phyloP scores from a whole-genome alignment of 2,113 vertebrate species.

The Eleginops maclovinus region DNA sequence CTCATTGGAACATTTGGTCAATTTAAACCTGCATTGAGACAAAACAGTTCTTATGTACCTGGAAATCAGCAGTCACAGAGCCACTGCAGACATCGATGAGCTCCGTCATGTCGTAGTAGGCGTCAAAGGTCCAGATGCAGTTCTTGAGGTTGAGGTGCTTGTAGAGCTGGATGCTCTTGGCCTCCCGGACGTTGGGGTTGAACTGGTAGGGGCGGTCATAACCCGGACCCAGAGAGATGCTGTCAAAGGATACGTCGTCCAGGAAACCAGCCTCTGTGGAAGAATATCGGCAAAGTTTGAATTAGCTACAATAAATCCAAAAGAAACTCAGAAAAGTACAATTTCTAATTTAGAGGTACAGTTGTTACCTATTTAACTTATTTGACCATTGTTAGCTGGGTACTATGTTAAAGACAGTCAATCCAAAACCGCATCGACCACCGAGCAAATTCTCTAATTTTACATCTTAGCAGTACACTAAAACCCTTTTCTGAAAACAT shows the following conservation, averaged over 20 bases:
- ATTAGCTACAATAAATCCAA: neutral
- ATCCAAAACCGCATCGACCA: no score
- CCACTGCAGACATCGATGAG: slow-evolving; percentile 96
- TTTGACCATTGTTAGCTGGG: neutral
- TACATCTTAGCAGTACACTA: no score
- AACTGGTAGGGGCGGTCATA: slow-evolving; percentile 97
- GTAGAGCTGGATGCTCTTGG: slow-evolving; percentile 93
- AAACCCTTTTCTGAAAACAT: no score
- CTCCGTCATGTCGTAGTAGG: slow-evolving; percentile 98
- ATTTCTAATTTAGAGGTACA: no score
- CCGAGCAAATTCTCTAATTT: no score
- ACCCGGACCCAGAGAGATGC: slow-evolving; percentile 89
- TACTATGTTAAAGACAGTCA: no score
- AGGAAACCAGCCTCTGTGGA: slow-evolving; percentile 92
- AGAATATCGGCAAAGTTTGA: neutral
- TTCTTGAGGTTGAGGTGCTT: slow-evolving; percentile 98
- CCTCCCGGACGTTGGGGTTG: slow-evolving; percentile 88
- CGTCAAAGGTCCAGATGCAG: slow-evolving; percentile 98
- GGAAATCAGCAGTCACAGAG: slow-evolving; percentile 96
- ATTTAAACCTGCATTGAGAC: no score
- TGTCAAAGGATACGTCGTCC: slow-evolving; percentile 87
- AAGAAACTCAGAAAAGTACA: neutral
- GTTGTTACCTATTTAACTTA: no score
- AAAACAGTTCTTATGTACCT: slow-evolving; percentile 80
- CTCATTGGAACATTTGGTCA: neutral